Base-by-base conservation (phyloP, 2,888 invertebrate genomes). In the Cephus rjabovi region DNA sequence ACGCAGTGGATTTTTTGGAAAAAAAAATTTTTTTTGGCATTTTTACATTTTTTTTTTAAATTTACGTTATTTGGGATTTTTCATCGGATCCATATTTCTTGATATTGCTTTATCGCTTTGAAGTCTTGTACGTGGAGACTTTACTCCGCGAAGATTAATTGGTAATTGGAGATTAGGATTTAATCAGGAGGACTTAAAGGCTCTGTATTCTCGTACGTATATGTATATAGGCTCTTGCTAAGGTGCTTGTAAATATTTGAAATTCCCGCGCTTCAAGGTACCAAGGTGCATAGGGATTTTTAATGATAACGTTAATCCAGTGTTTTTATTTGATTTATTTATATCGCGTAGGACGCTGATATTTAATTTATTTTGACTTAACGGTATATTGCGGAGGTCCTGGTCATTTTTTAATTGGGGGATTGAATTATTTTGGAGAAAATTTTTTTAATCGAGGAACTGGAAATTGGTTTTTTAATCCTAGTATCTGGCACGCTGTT, bases 11-110 rank as follows among this genome's bases (percentile, higher is more conserved):
- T 15, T 40, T 40, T 40, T 40, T 40, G 12, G 0, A 3, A 35
- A 35, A 12, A 40, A 1, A 12, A 40, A 1, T 15, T 23, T 23
- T 6, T 1, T 1, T 0, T 0, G 0, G 4, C 4, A 0, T 40
- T 4, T 15, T 15, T 12, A 4, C 1, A 34, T 9, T 56, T 23
- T 23, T 9, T 23, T 23, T 15, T 40, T 4, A 9, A 23, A 31
- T 56, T 56, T 1, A 23, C 9, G 2, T 56, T 4, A 4, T 0
- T 40, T 40, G 2, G 6, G 2, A 23, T 56, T 56, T 23, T 23
- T 40, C 1, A 6, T 40, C 15, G 40, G 15, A 15, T 40, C 15
- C 0, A 6, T 15, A 40, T 15, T 40, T 15, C 12, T 15, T 40
- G 0, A 6, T 6, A 15, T 15, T 1, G 15, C 40, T 40, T 15